Percentiles rank a stretch among this genome's conserved stretches.
Evolutionary conservation across 2,113 vertebrate genomes (phyloP).

Genomic region (Strix uralensis): DNA sequence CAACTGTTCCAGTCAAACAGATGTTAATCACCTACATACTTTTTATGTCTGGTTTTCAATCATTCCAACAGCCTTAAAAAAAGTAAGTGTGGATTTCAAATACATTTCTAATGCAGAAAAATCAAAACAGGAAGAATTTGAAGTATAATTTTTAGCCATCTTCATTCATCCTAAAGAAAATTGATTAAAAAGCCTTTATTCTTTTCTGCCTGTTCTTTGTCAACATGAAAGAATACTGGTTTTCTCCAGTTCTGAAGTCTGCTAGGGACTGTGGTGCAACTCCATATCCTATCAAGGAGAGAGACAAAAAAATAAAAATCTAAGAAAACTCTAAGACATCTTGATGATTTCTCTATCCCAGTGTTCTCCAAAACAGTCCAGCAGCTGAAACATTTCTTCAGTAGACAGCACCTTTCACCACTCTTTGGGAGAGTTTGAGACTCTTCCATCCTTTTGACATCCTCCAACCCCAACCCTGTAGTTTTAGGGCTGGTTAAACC

Average conservation of each 20-base stretch:
- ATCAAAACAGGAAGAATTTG: background rate
- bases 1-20: slow-evolving; percentile 13
- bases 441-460: background rate
- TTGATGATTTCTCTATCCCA: background rate
- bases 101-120: background rate
- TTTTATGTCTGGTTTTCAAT: slow-evolving; percentile 15
- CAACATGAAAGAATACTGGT: background rate
- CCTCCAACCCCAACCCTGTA: background rate
- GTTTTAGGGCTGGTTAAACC: background rate
- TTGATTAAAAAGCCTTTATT: background rate
- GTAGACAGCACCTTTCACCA: background rate
- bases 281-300: background rate
- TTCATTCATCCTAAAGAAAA: background rate
- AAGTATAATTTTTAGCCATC: background rate
- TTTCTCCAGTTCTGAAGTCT: background rate
- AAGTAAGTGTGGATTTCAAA: background rate
- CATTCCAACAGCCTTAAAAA: background rate
- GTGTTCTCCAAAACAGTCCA: background rate
- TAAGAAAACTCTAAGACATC: background rate
- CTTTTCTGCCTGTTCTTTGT: background rate
- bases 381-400: background rate
- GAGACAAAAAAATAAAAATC: background rate
- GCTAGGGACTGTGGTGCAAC: background rate
- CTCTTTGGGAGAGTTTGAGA: background rate
- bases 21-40: slow-evolving; percentile 2